phyloP scores from a whole-genome alignment of 64 coral and sea anemone genomes.

The Dendronephthya gigantea region DNA sequence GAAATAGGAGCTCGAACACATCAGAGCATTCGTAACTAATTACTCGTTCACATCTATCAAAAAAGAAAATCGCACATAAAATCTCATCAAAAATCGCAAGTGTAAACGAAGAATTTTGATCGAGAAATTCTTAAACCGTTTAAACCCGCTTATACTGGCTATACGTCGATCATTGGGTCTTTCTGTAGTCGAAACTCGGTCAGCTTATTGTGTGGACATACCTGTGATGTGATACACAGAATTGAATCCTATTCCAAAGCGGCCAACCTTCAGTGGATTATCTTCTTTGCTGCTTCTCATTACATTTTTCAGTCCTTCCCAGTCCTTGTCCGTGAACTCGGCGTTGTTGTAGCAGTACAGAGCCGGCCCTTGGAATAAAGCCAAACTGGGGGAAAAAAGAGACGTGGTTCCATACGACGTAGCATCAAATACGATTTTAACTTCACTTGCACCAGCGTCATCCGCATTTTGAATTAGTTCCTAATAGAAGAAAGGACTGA shows the following conservation, averaged over 20 bases:
- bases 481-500: too few species aligned
- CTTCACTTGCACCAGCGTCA: slow-evolving; percentile 52
- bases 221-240: slow-evolving; percentile 72
- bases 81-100: too few species aligned
- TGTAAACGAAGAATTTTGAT: too few species aligned
- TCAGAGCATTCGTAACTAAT: too few species aligned
- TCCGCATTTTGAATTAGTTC: slow-evolving; percentile 70
- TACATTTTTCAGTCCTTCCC: slow-evolving; percentile 53
- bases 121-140: too few species aligned
- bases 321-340: slow-evolving; percentile 58
- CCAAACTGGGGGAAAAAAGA: slow-evolving; percentile 13
- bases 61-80: too few species aligned
- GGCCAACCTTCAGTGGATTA: slow-evolving; percentile 59
- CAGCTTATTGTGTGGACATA: too few species aligned
- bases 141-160: too few species aligned
- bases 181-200: too few species aligned
- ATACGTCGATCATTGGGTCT: too few species aligned
- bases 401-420: slow-evolving; percentile 18
- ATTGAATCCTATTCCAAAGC: slow-evolving; percentile 84
- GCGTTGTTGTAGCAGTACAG: slow-evolving; percentile 32
- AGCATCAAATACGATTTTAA: slow-evolving; percentile 42
- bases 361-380: slow-evolving; percentile 5
- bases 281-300: slow-evolving; percentile 53
- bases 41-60: too few species aligned
- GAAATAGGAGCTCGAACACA: too few species aligned